Base-by-base conservation (phyloP, 2,113 vertebrate species). In the Sisor rabdophorus region DNA sequence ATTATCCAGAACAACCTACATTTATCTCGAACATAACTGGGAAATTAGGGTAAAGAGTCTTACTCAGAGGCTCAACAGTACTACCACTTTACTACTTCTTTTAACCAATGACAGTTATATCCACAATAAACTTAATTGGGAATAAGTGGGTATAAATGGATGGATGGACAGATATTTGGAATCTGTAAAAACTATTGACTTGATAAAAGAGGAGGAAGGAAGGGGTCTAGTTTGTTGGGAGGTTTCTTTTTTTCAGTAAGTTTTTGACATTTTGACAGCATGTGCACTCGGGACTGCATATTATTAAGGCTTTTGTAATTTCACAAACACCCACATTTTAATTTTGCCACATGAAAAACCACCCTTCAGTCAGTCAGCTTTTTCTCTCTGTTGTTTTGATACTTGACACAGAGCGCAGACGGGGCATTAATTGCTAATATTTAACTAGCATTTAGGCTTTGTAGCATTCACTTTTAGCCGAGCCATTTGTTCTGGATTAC, bases 361-460 rank as follows among this genome's bases (percentile, higher is more conserved):
- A 76, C 71, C 73, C 75, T 83, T 78, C 78, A 77, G 24, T 69
- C 52, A 20, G 69, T 52, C 74, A 58, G 50, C 58, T 64, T 65
- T 77, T 68, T 56, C 48, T 77, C 69, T 16, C 50, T 26, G 52
- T 75, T 74, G 64, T 65, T 75, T 61, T 65, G 74, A 70, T 79
- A 70, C 68, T 80, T 80, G 78, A 80, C 81, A 77, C 76, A 64
- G 53, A 63, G 40, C 72, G 70, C 55, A 68, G 81, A 83, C 52
- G 75, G 76, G 71, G 81, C 78, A 83, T 80, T 77, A 78, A 83
- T 83, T 75, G 64, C 78, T 83, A 83, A 83, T 79, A 78, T 80
- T 83, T 83, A 83, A 83, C 80, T 83, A 80, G 81, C 78, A 70
- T 83, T 83, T 83, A 64, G 78, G 71, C 71, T 73, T 73, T 71